These are phyloP conservation scores for Chironex yamaguchii DNA, from an alignment of 30 jellyfish, hydroid and myxozoan species.

Conservation along the genomic window DNA sequence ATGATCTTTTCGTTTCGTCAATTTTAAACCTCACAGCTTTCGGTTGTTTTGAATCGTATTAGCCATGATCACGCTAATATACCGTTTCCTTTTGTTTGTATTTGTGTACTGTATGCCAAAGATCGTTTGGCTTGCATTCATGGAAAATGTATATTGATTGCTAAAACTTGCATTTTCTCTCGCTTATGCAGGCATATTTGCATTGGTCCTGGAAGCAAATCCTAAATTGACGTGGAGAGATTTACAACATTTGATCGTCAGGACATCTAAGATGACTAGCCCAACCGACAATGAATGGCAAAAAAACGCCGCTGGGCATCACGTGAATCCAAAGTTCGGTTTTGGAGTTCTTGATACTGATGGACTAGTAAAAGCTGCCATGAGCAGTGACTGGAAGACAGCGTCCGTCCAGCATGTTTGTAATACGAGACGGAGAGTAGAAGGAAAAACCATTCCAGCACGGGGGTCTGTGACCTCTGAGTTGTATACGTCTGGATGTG, in stretches of 20 bases:
- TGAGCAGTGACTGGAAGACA: conserved; percentile 83
- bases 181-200: conserved; percentile 82
- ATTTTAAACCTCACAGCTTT: no score
- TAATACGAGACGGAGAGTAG: conserved; percentile 61
- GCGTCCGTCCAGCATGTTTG: conserved; percentile 88
- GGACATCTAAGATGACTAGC: conserved; percentile 80
- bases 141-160: not conserved
- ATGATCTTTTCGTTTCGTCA: no score
- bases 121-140: no score
- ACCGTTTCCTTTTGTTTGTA: no score
- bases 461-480: conserved; percentile 45
- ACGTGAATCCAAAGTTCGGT: conserved; percentile 90
- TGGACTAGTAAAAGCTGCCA: conserved; percentile 81
- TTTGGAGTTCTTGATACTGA: conserved; percentile 95
- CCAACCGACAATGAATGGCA: conserved; percentile 91
- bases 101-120: no score
- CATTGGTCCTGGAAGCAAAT: conserved; percentile 94
- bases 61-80: not conserved
- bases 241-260: conserved; percentile 89
- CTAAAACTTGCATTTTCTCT: not conserved
- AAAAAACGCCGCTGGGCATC: conserved; percentile 89
- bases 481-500: conserved; percentile 84
- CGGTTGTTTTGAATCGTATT: no score
- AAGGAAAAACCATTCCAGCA: conserved; percentile 48
- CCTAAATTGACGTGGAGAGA: conserved; percentile 94